Evolutionary conservation across 2,113 vertebrate species (phyloP), one percentile per base, ranked within the genome.

Genomic region (Cephalophus harveyi): DNA sequence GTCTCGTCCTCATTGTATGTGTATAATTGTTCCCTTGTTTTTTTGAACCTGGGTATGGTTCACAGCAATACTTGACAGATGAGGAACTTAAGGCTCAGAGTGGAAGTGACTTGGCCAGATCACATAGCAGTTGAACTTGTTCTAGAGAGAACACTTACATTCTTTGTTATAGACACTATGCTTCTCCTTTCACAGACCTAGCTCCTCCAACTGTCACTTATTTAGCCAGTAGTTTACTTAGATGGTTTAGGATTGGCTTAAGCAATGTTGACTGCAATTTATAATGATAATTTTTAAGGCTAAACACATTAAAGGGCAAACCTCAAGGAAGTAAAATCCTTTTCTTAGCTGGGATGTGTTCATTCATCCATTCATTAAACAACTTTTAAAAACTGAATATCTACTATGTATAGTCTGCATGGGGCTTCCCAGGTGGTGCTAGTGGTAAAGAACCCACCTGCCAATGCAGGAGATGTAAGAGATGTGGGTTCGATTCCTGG

Each of bases 301-400:
- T 81, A 76, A 93, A 95, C 33, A 82, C 33, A 87, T 90, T 93
- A 74, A 89, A 95, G 36, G 62, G 33, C 36, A 96, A 93, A 89
- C 36, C 36, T 92, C 85, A 96, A 92, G 64, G 88, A 92, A 92
- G 30, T 97, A 91, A 85, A 12, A 92, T 86, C 30, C 43, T 97
- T 87, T 92, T 8, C 17, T 97, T 94, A 96, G 48, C 40, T 78
- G 52, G 89, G 52, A 87, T 92, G 8, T 78, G 23, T 6, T 76
- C 27, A 87, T 67, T 91, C 40, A 76, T 76, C 48, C 40, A 83
- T 62, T 89, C 25, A 76, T 33, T 92, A 82, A 82, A 59, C 15
- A 91, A 8, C 30, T 55, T 89, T 95, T 95, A 54, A 52, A 16
- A 46, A 62, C 46, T 74, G 52, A 92, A 74, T 90, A 95, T 76